Evolutionary conservation across 2,797 vertebrate genomes (phyloP).

Genomic region (Psittacula echo): DNA sequence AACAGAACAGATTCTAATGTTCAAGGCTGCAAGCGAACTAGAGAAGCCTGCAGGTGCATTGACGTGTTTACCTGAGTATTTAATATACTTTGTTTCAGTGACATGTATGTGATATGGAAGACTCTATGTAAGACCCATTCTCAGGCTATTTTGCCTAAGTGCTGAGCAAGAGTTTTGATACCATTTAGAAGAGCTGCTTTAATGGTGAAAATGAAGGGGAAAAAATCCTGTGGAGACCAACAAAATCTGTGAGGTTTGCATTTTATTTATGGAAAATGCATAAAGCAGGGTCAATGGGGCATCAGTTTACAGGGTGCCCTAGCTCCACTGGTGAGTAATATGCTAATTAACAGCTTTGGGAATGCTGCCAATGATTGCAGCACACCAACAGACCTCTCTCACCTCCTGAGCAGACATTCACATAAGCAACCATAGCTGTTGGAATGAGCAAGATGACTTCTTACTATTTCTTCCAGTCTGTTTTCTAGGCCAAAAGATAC

Average conservation of each 20-base stretch:
- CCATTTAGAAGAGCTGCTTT: neutral
- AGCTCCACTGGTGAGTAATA: slow-evolving; percentile 38
- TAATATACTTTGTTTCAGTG: neutral
- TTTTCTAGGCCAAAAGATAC: neutral
- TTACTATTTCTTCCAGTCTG: neutral
- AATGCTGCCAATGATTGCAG: slow-evolving; percentile 36
- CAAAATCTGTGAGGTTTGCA: neutral
- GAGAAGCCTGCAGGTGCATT: neutral
- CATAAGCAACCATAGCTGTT: neutral
- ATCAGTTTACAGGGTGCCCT: slow-evolving; percentile 25
- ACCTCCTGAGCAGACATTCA: neutral
- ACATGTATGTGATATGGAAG: neutral
- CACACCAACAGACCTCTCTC: neutral
- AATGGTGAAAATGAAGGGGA: neutral
- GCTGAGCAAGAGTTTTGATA: neutral
- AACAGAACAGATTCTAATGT: neutral
- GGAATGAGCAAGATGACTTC: neutral
- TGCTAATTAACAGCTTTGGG: slow-evolving; percentile 58
- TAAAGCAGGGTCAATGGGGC: slow-evolving; percentile 16
- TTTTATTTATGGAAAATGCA: slow-evolving; percentile 47
- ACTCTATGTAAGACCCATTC: neutral
- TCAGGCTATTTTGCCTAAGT: neutral
- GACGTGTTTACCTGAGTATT: neutral
- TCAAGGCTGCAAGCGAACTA: neutral
- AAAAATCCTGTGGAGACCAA: neutral